phyloP scores from a whole-genome alignment of 2,888 invertebrate genomes.

The Thymelicus acteon region DNA sequence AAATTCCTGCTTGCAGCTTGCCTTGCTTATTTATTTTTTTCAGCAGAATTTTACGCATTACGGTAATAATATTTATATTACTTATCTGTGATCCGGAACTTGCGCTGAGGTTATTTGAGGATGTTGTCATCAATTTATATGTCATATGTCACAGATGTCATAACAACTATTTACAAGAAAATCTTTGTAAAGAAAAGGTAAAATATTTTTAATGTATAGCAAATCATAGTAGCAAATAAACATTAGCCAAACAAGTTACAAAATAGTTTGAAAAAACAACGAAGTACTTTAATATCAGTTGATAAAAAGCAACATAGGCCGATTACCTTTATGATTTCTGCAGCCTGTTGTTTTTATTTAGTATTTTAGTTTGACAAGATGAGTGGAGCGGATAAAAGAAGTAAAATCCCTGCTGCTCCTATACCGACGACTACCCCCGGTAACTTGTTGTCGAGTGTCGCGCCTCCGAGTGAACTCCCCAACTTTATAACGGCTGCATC shows the following conservation, averaged over 20 bases:
- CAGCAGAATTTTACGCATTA: too few relatives aligned
- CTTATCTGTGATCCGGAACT: slow-evolving; percentile 1
- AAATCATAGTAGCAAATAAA: too few relatives aligned
- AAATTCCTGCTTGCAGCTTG: too few relatives aligned
- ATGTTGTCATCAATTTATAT: slow-evolving; percentile 11
- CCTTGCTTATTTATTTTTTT: too few relatives aligned
- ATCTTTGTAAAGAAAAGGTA: too few relatives aligned
- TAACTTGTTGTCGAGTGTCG: slow-evolving; percentile 87
- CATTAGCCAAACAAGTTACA: too few relatives aligned
- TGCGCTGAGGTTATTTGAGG: neutral
- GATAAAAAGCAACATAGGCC: too few relatives aligned
- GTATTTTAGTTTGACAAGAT: slow-evolving; percentile 27
- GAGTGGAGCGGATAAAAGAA: slow-evolving; percentile 65
- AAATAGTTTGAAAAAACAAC: too few relatives aligned
- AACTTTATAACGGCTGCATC: slow-evolving; percentile 84
- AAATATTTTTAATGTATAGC: too few relatives aligned
- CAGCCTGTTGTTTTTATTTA: neutral
- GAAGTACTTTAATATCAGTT: too few relatives aligned
- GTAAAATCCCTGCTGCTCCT: slow-evolving; percentile 74
- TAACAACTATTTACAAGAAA: neutral
- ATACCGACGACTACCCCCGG: slow-evolving; percentile 68
- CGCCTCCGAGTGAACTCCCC: slow-evolving; percentile 88
- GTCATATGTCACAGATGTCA: slow-evolving; percentile 1
- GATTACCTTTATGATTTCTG: too few relatives aligned
- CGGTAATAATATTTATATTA: too few relatives aligned